phyloP scores from a whole-genome alignment of 2,113 vertebrate genomes.

The Eulemur rufifrons region DNA sequence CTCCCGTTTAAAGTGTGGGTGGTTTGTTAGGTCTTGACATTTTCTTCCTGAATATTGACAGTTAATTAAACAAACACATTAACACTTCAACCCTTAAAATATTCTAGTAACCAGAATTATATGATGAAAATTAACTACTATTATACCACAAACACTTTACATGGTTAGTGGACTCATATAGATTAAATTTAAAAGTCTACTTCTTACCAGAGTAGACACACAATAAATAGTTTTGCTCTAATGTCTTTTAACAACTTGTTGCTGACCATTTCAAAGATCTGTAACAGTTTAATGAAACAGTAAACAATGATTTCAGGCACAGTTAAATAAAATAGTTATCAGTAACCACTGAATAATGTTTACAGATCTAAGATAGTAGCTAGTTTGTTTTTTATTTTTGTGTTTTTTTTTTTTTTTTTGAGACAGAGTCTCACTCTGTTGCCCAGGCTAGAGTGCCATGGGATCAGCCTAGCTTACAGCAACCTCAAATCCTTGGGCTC shows the following conservation, averaged over 20 bases:
- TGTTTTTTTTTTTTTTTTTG: too few species aligned
- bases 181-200: not conserved
- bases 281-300: conserved; percentile 18
- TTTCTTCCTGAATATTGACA: not conserved
- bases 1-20: not conserved
- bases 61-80: conserved; percentile 26
- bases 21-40: not conserved
- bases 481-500: too few species aligned
- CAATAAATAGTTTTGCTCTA: conserved; percentile 4
- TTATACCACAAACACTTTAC: not conserved
- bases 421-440: too few species aligned
- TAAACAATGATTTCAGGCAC: not conserved
- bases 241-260: not conserved
- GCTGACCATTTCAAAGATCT: not conserved
- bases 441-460: too few species aligned
- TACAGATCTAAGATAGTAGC: conserved; percentile 49
- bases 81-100: not conserved
- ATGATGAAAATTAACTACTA: not conserved
- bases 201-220: not conserved
- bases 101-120: not conserved
- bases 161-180: not conserved
- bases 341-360: conserved; percentile 39
- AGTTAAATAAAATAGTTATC: conserved; percentile 43
- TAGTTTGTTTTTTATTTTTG: not conserved
- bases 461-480: too few species aligned